phyloP scores from a whole-genome alignment of 2,113 vertebrate genomes.

The Syrrhaptes paradoxus region DNA sequence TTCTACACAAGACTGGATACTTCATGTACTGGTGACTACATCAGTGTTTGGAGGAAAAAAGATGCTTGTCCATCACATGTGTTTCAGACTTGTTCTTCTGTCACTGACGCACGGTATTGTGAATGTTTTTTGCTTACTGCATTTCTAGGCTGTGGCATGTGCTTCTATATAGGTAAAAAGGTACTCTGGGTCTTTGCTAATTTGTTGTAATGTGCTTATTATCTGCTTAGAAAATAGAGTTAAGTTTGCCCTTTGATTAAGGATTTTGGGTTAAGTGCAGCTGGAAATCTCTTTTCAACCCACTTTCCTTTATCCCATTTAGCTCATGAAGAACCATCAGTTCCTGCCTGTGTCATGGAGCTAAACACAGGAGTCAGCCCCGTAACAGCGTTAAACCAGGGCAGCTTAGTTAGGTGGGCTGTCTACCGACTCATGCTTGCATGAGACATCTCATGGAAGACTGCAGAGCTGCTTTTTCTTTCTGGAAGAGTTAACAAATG shows the following conservation, averaged over 20 bases:
- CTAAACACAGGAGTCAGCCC: not conserved
- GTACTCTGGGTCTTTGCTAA: not conserved
- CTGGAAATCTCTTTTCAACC: not conserved
- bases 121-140: not conserved
- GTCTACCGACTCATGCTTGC: not conserved
- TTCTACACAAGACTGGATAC: not conserved
- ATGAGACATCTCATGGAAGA: not conserved
- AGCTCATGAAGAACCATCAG: not conserved
- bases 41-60: not conserved
- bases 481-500: not conserved
- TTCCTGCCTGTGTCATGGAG: not conserved
- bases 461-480: not conserved
- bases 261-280: not conserved
- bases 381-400: not conserved
- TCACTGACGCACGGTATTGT: rapidly evolving
- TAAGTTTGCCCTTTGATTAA: not conserved
- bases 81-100: not conserved
- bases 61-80: not conserved
- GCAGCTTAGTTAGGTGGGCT: not conserved
- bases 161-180: not conserved
- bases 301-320: not conserved
- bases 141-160: not conserved
- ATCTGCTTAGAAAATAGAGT: not conserved
- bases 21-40: not conserved
- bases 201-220: not conserved